Conservation (phyloP, 2,888 invertebrate species). For the Phlogophora meticulosa region DNA sequence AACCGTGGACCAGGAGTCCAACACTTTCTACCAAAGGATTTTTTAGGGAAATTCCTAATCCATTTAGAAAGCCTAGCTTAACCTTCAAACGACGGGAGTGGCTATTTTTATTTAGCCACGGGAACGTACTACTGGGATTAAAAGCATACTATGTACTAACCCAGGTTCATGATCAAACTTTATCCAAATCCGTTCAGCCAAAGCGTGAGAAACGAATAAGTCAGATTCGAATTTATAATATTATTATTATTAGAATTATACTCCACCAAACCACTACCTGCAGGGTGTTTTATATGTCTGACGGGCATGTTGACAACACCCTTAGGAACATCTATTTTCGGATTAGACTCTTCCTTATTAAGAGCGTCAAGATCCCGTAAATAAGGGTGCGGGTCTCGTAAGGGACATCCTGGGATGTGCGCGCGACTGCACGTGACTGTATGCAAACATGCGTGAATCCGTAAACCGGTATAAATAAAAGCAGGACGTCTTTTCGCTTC, state of each 20-base stretch:
- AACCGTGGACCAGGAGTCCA: too few relatives aligned
- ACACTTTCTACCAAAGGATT: too few relatives aligned
- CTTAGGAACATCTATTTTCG: neutral
- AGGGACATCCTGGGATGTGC: neutral
- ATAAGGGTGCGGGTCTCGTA: conserved; percentile 10
- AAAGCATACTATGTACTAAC: too few relatives aligned
- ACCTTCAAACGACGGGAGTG: too few relatives aligned
- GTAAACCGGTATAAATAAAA: conserved; percentile 13
- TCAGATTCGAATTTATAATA: too few relatives aligned
- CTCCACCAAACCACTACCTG: neutral
- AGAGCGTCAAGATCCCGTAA: conserved; percentile 6
- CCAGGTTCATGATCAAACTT: too few relatives aligned
- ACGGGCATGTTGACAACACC: neutral
- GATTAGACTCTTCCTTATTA: neutral
- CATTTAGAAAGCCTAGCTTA: too few relatives aligned
- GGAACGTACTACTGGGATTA: too few relatives aligned
- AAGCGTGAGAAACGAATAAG: too few relatives aligned
- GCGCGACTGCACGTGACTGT: conserved; percentile 1
- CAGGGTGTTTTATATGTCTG: neutral
- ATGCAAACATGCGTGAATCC: neutral
- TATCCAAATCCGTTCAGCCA: too few relatives aligned
- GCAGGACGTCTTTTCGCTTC: neutral
- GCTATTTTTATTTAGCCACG: too few relatives aligned
- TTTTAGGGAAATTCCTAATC: too few relatives aligned
- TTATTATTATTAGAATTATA: neutral